Evolutionary conservation across 2,113 vertebrate genomes (phyloP).

Genomic region (Sula dactylatra): DNA sequence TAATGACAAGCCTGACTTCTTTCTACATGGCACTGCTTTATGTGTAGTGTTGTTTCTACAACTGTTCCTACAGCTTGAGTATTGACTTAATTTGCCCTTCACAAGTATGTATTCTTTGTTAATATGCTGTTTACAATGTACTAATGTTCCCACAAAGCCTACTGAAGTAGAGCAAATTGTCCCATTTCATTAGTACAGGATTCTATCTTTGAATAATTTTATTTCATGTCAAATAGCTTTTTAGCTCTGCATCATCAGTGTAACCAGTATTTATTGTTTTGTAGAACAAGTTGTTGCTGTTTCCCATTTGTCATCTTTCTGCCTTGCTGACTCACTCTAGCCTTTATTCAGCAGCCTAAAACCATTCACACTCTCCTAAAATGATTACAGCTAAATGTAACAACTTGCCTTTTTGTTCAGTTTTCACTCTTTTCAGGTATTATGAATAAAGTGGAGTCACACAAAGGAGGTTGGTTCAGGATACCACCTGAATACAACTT

Average conservation of each 20-base stretch:
- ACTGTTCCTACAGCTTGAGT: background rate
- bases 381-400: background rate
- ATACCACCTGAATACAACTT: background rate
- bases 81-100: slow-evolving; percentile 25
- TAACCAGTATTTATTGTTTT: slow-evolving; percentile 61
- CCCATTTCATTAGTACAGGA: slow-evolving; percentile 39
- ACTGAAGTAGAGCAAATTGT: slow-evolving; percentile 4
- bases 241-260: background rate
- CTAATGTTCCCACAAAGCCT: slow-evolving; percentile 11
- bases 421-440: background rate
- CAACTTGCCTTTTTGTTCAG: background rate
- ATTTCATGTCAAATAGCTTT: slow-evolving; percentile 56
- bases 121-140: slow-evolving; percentile 3
- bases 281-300: slow-evolving; percentile 56
- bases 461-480: background rate
- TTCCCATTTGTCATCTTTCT: slow-evolving; percentile 60
- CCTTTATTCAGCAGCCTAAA: background rate
- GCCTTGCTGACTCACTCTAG: slow-evolving; percentile 38
- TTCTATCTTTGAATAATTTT: slow-evolving; percentile 55
- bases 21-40: background rate
- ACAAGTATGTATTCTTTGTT: background rate
- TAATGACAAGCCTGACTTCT: background rate
- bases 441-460: background rate
- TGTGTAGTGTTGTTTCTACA: background rate
- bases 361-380: slow-evolving; percentile 17